Evolutionary conservation across 2,113 vertebrate genomes (phyloP), one percentile per base, ranked within the genome.

Genomic region (Leiothrix lutea): DNA sequence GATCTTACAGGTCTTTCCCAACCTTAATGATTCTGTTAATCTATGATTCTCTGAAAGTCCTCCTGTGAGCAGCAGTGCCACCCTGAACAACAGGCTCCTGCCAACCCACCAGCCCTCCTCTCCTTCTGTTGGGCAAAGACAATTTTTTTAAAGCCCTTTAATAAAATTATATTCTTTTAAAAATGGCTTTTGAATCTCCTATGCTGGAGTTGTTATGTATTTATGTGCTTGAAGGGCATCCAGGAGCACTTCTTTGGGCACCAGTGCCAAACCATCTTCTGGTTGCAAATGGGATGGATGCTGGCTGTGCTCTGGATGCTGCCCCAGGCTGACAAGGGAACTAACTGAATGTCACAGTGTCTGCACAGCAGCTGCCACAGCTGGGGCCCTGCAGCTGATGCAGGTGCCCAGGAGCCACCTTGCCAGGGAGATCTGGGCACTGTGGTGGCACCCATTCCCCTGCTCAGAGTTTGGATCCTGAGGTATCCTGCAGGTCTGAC

Each of bases 81-180:
- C 53, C 60, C 65, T 64, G 44, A 89, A 36, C 3, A 1, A 5
- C 81, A 69, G n/a, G 9, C 28, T 85, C n/a, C 74, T 94, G 78
- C 73, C 70, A 85, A 16, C 0, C 4, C 36, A 53, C 31, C 44
- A 81, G 20, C 45, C 21, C 26, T 82, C 66, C 28, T 73, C 5
- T 5, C 40, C 24, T 75, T 48, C 60, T 57, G 31, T 10, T 1
- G 1, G 60, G 42, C 40, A 86, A 64, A 83, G 36, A 60, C 54
- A 87, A 91, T 94, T 89, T 62, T 71, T 88, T 88, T 73, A 93
- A 88, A 96, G 66, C 24, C 28, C 51, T 79, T 94, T 89, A 89
- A 92, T 87, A 70, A 74, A 81, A 91, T 90, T 57, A 74, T 29
- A 2, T 28, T 72, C 45, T 40, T 77, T 3, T 6, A n/a, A 31